Percentiles rank a stretch among this genome's conserved stretches.
Conservation (phyloP, 2,888 invertebrate species). For the Caradrina clavipalpis region DNA sequence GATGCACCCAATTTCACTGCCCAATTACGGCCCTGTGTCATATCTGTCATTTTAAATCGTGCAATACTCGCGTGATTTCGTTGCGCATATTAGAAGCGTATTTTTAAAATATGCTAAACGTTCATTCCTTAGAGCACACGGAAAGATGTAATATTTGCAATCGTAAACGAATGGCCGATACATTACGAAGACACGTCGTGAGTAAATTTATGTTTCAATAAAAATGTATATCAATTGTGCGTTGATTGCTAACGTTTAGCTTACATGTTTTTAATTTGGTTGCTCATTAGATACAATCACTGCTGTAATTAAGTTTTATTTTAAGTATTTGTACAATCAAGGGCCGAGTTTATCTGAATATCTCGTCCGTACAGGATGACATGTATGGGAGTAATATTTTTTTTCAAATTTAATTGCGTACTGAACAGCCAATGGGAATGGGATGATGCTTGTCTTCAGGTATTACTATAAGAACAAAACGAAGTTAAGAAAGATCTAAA, state of each 20-base stretch:
- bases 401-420: too few relatives aligned
- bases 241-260: slow-evolving; percentile 29
- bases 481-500: too few relatives aligned
- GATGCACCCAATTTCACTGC: neutral
- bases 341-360: too few relatives aligned
- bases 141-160: slow-evolving; percentile 44
- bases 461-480: too few relatives aligned
- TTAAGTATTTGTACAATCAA: too few relatives aligned
- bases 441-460: too few relatives aligned
- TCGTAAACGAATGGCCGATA: slow-evolving; percentile 18
- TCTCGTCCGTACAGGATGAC: too few relatives aligned
- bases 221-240: slow-evolving; percentile 22
- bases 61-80: slow-evolving; percentile 43
- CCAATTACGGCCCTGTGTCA: slow-evolving; percentile 43
- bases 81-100: slow-evolving; percentile 24
- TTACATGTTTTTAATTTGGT: slow-evolving; percentile 29
- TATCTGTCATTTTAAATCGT: slow-evolving; percentile 46
- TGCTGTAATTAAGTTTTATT: neutral
- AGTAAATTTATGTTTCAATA: slow-evolving; percentile 41
- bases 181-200: slow-evolving; percentile 11
- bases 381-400: too few relatives aligned
- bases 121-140: slow-evolving; percentile 35
- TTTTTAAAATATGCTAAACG: slow-evolving; percentile 49
- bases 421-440: too few relatives aligned
- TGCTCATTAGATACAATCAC: slow-evolving; percentile 1